phyloP scores from a whole-genome alignment of 1,140 invertebrate genomes.

The Holotrichia oblita region DNA sequence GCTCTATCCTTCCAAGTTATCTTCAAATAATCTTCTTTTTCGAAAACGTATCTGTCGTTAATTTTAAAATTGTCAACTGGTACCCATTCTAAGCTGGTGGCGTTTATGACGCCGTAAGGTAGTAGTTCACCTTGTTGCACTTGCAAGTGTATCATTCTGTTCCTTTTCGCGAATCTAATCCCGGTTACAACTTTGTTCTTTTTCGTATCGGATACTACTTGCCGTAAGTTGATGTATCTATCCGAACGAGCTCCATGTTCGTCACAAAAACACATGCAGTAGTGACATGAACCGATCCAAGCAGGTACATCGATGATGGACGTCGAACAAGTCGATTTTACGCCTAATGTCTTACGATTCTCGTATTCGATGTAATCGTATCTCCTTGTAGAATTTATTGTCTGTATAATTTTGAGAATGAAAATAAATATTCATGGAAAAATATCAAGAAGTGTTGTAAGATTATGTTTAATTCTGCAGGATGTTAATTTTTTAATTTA shows the following conservation, averaged over 20 bases:
- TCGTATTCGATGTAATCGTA: constrained; percentile 88
- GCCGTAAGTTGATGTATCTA: constrained; percentile 79
- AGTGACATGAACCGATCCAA: constrained; percentile 86
- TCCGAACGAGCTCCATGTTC: constrained; percentile 74
- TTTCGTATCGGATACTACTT: constrained; percentile 72
- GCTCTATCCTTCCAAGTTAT: too few species aligned
- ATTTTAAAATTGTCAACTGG: constrained; percentile 70
- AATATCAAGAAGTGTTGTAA: not conserved
- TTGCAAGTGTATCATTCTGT: too few species aligned
- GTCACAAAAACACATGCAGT: constrained; percentile 88
- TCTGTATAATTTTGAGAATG: not conserved
- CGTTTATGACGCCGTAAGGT: too few species aligned
- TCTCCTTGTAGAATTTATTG: constrained; percentile 54
- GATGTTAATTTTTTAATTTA: not conserved
- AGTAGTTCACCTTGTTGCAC: too few species aligned
- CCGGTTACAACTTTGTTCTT: too few species aligned
- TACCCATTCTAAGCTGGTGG: too few species aligned
- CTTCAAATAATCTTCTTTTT: constrained; percentile 74
- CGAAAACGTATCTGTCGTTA: constrained; percentile 61
- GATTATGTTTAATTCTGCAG: too few species aligned
- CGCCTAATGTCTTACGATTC: constrained; percentile 73
- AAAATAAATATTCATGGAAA: not conserved
- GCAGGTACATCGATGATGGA: constrained; percentile 77
- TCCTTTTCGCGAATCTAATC: too few species aligned
- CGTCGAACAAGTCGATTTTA: constrained; percentile 64